phyloP scores from a whole-genome alignment of 2,888 invertebrate genomes.

The Pseudeuparius sepicola region DNA sequence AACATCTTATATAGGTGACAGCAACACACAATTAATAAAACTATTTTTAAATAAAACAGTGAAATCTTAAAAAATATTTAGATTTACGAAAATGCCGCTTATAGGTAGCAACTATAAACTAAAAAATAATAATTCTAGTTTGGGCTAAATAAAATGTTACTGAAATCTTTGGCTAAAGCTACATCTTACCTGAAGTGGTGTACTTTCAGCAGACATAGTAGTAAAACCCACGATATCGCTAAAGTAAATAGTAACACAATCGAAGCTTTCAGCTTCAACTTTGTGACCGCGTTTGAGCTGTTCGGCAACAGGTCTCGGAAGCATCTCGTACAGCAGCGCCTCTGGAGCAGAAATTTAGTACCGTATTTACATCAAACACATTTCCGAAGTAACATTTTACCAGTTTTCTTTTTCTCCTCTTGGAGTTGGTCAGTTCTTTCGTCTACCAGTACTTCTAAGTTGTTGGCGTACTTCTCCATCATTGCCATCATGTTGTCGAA shows the following conservation, averaged over 20 bases:
- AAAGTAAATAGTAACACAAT: slow-evolving; percentile 88
- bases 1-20: too few species aligned
- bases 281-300: slow-evolving; percentile 82
- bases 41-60: too few species aligned
- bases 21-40: too few species aligned
- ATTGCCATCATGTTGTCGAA: slow-evolving; percentile 97
- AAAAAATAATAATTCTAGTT: too few species aligned
- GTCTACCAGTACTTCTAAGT: slow-evolving; percentile 86
- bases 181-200: slow-evolving; percentile 66
- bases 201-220: slow-evolving; percentile 84
- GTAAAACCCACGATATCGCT: slow-evolving; percentile 94
- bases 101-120: too few species aligned
- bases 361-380: too few species aligned
- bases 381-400: slow-evolving; percentile 39
- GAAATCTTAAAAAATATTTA: too few species aligned
- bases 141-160: not conserved
- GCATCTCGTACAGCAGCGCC: slow-evolving; percentile 77
- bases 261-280: slow-evolving; percentile 85
- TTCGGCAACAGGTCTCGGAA: slow-evolving; percentile 84
- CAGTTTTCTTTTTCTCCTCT: slow-evolving; percentile 94
- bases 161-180: not conserved
- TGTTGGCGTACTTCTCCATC: slow-evolving; percentile 96
- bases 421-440: slow-evolving; percentile 88
- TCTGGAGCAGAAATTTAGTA: slow-evolving; percentile 45
- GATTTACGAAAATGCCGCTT: too few species aligned